Evolutionary conservation across 2,888 invertebrate species (phyloP).

Genomic region (Dexiosoma caninum): DNA sequence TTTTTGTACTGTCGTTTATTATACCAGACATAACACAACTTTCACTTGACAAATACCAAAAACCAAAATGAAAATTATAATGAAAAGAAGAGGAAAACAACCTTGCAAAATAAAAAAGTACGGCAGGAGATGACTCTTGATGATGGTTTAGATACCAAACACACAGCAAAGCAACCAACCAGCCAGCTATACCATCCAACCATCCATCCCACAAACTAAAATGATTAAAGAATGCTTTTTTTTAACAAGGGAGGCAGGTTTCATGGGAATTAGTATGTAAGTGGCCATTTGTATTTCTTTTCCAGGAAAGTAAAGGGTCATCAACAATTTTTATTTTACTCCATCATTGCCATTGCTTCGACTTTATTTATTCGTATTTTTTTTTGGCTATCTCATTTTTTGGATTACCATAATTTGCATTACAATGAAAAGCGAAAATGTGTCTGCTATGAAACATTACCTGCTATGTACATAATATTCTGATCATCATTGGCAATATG

Average conservation of each 20-base stretch:
- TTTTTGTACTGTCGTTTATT: conserved; percentile 54
- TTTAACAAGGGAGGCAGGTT: conserved; percentile 25
- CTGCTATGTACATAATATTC: conserved; percentile 48
- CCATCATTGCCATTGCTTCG: conserved; percentile 7
- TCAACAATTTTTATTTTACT: conserved; percentile 37
- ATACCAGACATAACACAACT: conserved; percentile 61
- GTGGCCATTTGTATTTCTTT: conserved; percentile 54
- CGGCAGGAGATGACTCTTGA: conserved; percentile 47
- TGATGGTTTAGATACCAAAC: conserved; percentile 40
- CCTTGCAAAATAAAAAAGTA: conserved; percentile 12
- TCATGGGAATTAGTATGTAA: conserved; percentile 38
- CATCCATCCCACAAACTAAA: background rate
- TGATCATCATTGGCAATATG: conserved; percentile 47
- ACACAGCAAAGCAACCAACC: background rate
- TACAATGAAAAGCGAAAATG: conserved; percentile 56
- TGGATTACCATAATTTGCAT: conserved; percentile 48
- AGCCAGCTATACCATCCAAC: background rate
- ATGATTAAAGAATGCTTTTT: conserved; percentile 21
- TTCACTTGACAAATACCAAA: conserved; percentile 63
- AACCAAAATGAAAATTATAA: conserved; percentile 42
- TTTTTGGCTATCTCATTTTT: conserved; percentile 16
- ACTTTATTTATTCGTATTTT: background rate
- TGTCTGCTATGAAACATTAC: background rate
- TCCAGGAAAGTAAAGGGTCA: conserved; percentile 60
- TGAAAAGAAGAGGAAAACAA: conserved; percentile 57